Percentiles rank a stretch among this genome's conserved stretches.
Conservation (phyloP, 2,113 vertebrate species). For the Sinocyclocheilus anshuiensis region DNA sequence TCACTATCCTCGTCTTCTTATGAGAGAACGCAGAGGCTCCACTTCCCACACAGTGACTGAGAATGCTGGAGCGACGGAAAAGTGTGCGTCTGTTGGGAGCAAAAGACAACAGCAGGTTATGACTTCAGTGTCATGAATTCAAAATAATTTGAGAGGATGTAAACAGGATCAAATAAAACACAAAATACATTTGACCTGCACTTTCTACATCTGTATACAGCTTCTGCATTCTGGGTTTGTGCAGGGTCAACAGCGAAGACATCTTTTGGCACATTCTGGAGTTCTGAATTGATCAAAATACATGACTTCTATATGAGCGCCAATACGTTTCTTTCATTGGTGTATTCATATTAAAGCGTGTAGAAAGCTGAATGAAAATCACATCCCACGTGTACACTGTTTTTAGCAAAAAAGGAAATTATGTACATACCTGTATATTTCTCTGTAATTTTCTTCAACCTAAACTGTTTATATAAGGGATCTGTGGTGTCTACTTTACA, state of each 20-base stretch:
- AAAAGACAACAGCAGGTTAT: not conserved
- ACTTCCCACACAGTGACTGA: conserved; percentile 82
- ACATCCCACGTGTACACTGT: not conserved
- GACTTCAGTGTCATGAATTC: not conserved
- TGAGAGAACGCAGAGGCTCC: conserved; percentile 82
- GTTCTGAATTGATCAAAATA: conserved; percentile 71
- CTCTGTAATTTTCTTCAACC: conserved; percentile 83
- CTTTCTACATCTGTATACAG: conserved; percentile 90
- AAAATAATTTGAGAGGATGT: no score
- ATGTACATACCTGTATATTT: conserved; percentile 79
- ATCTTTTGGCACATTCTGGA: conserved; percentile 83
- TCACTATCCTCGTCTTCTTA: conserved; percentile 73
- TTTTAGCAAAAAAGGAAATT: not conserved
- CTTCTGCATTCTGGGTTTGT: conserved; percentile 73
- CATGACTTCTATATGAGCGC: not conserved
- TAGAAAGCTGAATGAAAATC: not conserved
- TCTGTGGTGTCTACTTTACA: conserved; percentile 80
- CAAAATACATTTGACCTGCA: conserved; percentile 80
- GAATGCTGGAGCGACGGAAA: conserved; percentile 85
- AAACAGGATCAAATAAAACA: not conserved
- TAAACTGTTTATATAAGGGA: conserved; percentile 86
- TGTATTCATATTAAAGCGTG: not conserved
- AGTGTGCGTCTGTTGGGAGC: conserved; percentile 80
- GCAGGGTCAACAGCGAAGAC: conserved; percentile 89
- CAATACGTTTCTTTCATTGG: not conserved